Percentiles rank a stretch among this genome's conserved stretches.
phyloP scores from a whole-genome alignment of 2,113 vertebrate species.

The Leptocoma aspasia region DNA sequence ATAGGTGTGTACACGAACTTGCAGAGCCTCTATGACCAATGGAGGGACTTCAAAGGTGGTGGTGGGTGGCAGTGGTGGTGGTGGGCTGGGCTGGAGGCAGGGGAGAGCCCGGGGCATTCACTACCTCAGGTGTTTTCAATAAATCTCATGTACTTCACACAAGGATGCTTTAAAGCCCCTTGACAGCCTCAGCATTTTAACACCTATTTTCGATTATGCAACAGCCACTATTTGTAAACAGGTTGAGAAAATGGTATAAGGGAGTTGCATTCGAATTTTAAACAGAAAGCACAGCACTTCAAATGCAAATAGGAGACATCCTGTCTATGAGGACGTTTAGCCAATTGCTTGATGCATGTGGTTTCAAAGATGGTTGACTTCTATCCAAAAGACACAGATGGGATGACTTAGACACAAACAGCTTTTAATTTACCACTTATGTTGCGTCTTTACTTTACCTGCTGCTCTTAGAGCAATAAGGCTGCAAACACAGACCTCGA shows the following conservation, averaged over 20 bases:
- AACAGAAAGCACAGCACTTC: constrained; percentile 66
- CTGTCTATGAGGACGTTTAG: constrained; percentile 72
- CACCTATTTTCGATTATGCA: constrained; percentile 54
- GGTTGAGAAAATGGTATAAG: constrained; percentile 60
- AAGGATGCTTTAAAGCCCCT: constrained; percentile 37
- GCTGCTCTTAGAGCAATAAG: constrained; percentile 47
- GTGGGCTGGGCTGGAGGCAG: constrained; percentile 26
- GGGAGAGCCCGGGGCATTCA: not conserved
- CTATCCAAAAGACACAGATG: constrained; percentile 78
- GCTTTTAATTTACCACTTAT: constrained; percentile 73
- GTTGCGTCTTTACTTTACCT: constrained; percentile 68
- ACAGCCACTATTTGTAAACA: constrained; percentile 64
- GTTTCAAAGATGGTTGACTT: constrained; percentile 71
- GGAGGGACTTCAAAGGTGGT: constrained; percentile 55
- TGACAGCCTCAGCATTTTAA: constrained; percentile 45
- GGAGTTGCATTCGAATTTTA: constrained; percentile 68
- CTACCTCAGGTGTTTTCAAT: constrained; percentile 44
- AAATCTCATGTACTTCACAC: constrained; percentile 28
- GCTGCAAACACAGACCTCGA: constrained; percentile 52
- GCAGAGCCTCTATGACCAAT: not conserved
- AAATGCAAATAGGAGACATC: constrained; percentile 78
- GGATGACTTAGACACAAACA: constrained; percentile 78
- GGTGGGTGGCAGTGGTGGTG: constrained; percentile 22
- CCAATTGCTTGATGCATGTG: constrained; percentile 77
- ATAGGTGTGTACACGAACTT: constrained; percentile 53